A percentile compares a stretch with the other conserved stretches of the same genome.
Evolutionary conservation across 2,888 invertebrate species (phyloP).

Genomic region (Rhagonycha lutea): DNA sequence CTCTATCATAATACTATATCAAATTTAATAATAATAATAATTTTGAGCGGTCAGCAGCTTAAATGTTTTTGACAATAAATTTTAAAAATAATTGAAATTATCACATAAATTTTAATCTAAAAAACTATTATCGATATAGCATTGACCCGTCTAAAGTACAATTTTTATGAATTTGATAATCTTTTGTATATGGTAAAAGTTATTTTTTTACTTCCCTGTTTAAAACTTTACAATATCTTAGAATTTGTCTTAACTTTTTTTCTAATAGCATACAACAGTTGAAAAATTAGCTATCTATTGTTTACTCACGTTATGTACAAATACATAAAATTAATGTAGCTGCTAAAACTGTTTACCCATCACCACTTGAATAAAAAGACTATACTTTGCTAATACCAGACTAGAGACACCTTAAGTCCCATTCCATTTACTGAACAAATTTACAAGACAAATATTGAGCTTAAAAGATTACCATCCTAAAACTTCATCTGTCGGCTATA

Average conservation of each 20-base stretch:
- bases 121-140: background rate
- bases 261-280: background rate
- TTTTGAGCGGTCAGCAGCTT: too few species aligned
- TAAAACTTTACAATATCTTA: background rate
- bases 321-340: background rate
- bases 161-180: background rate
- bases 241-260: background rate
- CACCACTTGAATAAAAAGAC: slow-evolving; percentile 14
- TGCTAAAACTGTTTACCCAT: background rate
- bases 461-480: slow-evolving; percentile 27
- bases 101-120: background rate
- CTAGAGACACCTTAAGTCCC: slow-evolving; percentile 42
- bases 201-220: background rate
- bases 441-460: slow-evolving; percentile 43
- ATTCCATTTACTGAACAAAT: slow-evolving; percentile 53
- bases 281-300: background rate
- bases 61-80: background rate
- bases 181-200: background rate
- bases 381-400: slow-evolving; percentile 20
- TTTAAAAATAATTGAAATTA: background rate
- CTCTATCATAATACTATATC: too few species aligned
- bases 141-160: background rate
- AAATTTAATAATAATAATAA: too few species aligned
- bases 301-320: background rate
- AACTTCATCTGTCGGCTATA: background rate